Base-by-base conservation (phyloP, 2,113 vertebrate genomes). In the Ceyx margarethae region DNA sequence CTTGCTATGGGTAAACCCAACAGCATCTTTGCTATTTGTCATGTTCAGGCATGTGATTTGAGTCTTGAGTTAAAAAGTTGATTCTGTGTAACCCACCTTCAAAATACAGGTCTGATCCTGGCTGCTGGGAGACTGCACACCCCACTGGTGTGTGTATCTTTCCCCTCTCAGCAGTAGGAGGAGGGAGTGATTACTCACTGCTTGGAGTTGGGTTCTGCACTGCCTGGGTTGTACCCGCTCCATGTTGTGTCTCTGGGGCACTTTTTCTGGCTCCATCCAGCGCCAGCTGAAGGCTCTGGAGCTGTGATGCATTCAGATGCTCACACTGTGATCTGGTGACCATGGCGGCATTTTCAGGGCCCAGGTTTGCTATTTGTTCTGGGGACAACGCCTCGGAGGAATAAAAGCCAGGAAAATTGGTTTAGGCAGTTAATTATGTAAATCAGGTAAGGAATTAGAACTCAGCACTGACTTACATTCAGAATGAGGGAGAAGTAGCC, bases 311-410 rank as follows among this genome's bases (percentile, higher is more conserved):
- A 76, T 87, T 95, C 79, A 98, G 97, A 5, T 2, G 95, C 42
- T 93, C 42, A 10, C 86, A 92, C 95, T 98, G 98, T 0, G 26
- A 78, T 4, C 46, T 86, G 8, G 98, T 98, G 53, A 98, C 98
- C 21, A 91, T 31, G 2, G 97, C 97, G 1, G 98, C 98, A 15
- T 98, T 98, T 89, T 96, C 97, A 0, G 97, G 97, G 23, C 98
- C 98, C 78, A 98, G 71, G 64, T 75, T 95, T 31, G 95, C 94
- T 58, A 98, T 97, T 86, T 98, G 98, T 29, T 96, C 96, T 6
- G 94, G 54, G 15, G 98, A 98, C 91, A 98, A 89, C 37, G 90
- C 97, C 98, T 98, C 81, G 8, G 37, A 64, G 33, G 26, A 80
- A 84, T 16, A 68, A 35, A 73, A 87, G 67, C 9, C 58, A 76